Conservation (phyloP, 2,113 vertebrate species). For the Poeciliopsis occidentalis region DNA sequence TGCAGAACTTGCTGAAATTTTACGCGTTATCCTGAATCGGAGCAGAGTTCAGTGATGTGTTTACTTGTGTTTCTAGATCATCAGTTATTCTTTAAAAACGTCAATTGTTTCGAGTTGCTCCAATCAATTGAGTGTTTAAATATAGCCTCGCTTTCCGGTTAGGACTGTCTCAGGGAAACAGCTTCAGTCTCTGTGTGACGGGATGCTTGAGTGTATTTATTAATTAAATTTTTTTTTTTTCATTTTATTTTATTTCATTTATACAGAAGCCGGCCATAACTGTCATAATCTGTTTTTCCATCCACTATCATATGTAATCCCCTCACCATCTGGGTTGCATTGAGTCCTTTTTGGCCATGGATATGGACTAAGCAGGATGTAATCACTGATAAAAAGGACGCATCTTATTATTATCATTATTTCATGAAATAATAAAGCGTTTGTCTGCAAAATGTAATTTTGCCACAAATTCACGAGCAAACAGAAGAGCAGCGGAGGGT, state of each 20-base stretch:
- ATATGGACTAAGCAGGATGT: constrained; percentile 4
- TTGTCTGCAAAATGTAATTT: constrained; percentile 73
- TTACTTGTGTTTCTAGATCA: constrained; percentile 9
- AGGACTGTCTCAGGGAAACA: constrained; percentile 26
- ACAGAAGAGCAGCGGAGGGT: constrained; percentile 84
- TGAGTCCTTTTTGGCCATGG: background rate
- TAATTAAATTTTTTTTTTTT: background rate
- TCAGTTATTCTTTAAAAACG: constrained; percentile 22
- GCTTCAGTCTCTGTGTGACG: constrained; percentile 18
- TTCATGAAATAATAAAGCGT: constrained; percentile 36
- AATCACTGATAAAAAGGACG: background rate
- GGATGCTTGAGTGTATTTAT: background rate
- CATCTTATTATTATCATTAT: constrained; percentile 2
- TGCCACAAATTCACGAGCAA: constrained; percentile 93
- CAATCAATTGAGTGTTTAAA: constrained; percentile 48
- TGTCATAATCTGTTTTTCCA: constrained; percentile 15
- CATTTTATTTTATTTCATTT: background rate
- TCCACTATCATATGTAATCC: background rate
- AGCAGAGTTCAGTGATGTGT: constrained; percentile 3
- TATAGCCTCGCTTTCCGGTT: constrained; percentile 44
- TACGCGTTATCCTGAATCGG: background rate
- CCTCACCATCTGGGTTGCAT: background rate
- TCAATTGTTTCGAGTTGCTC: constrained; percentile 37
- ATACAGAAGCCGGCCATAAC: background rate
- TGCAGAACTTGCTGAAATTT: background rate